Base-by-base conservation (phyloP, 2,888 invertebrate genomes). In the Frankliniella intonsa region DNA sequence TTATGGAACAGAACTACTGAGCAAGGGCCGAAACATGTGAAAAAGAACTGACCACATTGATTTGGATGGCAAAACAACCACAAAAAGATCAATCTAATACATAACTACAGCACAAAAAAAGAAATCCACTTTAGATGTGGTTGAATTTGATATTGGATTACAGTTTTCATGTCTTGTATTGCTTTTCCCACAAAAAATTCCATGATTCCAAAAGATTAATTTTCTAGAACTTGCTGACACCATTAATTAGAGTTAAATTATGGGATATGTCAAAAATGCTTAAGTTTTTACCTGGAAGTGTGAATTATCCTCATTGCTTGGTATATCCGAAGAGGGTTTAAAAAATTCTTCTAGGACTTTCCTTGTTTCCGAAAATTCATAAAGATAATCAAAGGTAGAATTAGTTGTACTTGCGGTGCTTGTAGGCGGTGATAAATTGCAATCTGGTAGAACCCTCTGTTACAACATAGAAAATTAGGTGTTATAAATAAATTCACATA, bases 291-390 rank as follows among this genome's bases (percentile, higher is more conserved):
- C 85, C 84, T 85, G 85, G 83, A 85, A 85, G 82, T 84, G 84
- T 80, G 80, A 80, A 11, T 80, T 80, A 9, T 80, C 50, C 22
- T 80, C 50, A 79, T 55, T 82, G 51, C 22, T 81, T 17, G 84
- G 82, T 80, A 80, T 81, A 80, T 76, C 69, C 25, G 69, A 25
- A 10, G 69, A 84, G 50, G 93, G 92, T 81, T 94, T 93, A 90
- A 96, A 97, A 89, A 97, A 97, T 89, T 97, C 96, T 87, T 97
- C 96, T 80, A 97, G 89, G 80, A 97, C 96, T 89, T 96, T 96
- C 84, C 96, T 90, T 49, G 97, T 97, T 89, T 97, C 96, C 0
- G 96, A 96, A 89, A 96, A 96, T 88, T 97, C 97, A 88, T 96
- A 96, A 84, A 96, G 88, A 89, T 96, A 96, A 89, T 96, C 95